Evolutionary conservation across 2,888 invertebrate genomes (phyloP), one percentile per base, ranked within the genome.

Genomic region (Vesta saturnalis): DNA sequence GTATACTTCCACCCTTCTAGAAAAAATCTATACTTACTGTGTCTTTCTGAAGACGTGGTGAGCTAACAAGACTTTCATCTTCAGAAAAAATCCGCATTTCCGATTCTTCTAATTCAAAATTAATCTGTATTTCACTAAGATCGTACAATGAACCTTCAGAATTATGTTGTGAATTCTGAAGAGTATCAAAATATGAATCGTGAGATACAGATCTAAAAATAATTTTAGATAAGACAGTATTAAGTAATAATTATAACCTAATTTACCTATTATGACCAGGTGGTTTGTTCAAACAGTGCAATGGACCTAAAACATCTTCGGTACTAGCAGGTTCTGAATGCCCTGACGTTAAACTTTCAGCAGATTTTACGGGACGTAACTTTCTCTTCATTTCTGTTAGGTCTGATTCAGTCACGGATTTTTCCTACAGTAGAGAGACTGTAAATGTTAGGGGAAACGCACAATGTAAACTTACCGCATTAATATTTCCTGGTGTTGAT

Each of bases 181-280:
- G 89, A 76, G 87, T 90, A 86, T 96, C 95, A 85, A 96, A 96
- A 85, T 96, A 96, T 0, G 96, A 96, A 83, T 96, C 96, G 83
- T 96, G 96, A 0, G 95, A 95, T 0, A 95, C 94, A 0, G 95
- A 95, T 56, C 91, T 88, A 73, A 0, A 69, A 77, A 55, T 49
- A 49, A 30, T 61, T 55, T 16, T 1, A 57, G 4, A 10, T n/a
- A 57, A 23, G 30, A 5, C 1, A 6, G 10, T 64, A 19, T 59
- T 23, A 16, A 23, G 19, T n/a, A 60, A 2, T 6, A 60, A 23
- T 15, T 14, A 18, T 57, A 19, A 59, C 19, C 6, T 22, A 46
- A 15, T 54, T 49, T 74, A 82, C 76, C 87, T 83, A 75, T 87
- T 87, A 74, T 88, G 88, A 2, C 87, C 87, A 76, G 85, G 85